Evolutionary conservation across 1,140 invertebrate species (phyloP), one percentile per base, ranked within the genome.

Genomic region (Ceratina calcarata): DNA sequence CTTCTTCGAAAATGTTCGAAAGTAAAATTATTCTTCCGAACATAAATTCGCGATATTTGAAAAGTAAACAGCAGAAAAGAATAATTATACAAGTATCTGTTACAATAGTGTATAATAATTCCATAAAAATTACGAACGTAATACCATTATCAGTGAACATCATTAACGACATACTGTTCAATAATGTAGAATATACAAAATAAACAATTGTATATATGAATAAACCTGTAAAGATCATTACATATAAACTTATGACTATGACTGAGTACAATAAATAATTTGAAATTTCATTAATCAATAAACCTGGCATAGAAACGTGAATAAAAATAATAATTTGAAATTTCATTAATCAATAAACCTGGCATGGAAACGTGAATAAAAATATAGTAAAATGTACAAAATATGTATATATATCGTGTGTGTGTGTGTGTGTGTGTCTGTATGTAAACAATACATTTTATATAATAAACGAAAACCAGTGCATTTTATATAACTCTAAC

Each of bases 401-500:
- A 32, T 60, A 60, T 24, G 2, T 4, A 15, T 24, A 7, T 45
- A 10, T 45, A 45, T 45, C 2, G 0, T 0, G 7, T 45, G 8
- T 45, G 37, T 45, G 7, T 10, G 6, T 45, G 37, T 45, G 8
- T 45, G 37, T 45, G 37, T 45, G 10, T 45, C 0, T 45, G 55
- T 57, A 13, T 18, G 16, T 1, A 57, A 57, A 57, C 55, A 57
- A n/a, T 57, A 13, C 55, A 57, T 57, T 18, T 57, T n/a, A 57
- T 57, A 57, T 57, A 57, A 57, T 57, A 32, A 32, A 32, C 4
- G 27, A 32, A 32, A 32, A 32, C 1, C 27, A 32, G 4, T 32
- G n/a, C n/a, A 55, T 55, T 55, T 55, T 55, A 20, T 45, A 18
- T 67, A 51, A 24, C 16, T 68, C 49, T 53, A 68, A 69, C 51